These are phyloP conservation scores for Cotesia vestalis DNA, from an alignment of 1,140 invertebrate genomes.

Conservation along the genomic window DNA sequence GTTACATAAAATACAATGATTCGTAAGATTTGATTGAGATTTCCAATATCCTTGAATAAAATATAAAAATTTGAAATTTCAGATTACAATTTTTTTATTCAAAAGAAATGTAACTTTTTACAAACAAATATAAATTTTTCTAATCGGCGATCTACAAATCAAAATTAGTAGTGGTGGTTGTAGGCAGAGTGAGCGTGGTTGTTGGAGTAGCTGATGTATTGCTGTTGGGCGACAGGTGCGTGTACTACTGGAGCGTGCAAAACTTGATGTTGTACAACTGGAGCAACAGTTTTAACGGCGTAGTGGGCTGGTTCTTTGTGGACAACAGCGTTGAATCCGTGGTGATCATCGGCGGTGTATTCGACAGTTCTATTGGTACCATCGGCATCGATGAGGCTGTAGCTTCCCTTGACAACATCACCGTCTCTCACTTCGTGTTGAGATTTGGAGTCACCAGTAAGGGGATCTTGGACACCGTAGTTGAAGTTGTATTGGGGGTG, in stretches of 20 bases:
- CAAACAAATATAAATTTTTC: no score
- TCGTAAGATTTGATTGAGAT: no score
- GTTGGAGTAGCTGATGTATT: slow-evolving; percentile 38
- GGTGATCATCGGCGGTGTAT: slow-evolving; percentile 30
- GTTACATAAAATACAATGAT: no score
- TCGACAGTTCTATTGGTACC: slow-evolving; percentile 27
- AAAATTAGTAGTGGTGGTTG: no score
- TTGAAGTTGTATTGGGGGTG: slow-evolving; percentile 35
- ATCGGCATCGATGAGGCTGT: slow-evolving; percentile 34
- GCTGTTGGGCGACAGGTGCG: slow-evolving; percentile 23
- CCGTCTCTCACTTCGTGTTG: no score
- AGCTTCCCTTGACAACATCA: slow-evolving; percentile 40
- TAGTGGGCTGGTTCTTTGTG: slow-evolving; percentile 19
- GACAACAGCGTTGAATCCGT: slow-evolving; percentile 35
- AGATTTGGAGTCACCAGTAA: slow-evolving; percentile 39
- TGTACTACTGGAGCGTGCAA: neutral
- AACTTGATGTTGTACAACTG: neutral
- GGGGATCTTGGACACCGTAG: slow-evolving; percentile 29
- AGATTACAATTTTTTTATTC: no score
- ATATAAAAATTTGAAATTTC: no score
- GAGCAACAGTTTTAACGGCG: slow-evolving; percentile 1
- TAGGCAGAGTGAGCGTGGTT: no score
- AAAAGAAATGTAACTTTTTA: no score
- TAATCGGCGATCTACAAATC: no score
- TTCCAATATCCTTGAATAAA: no score